Evolutionary conservation across 2,797 vertebrate genomes (phyloP).

Genomic region (Eleutherodactylus coqui): DNA sequence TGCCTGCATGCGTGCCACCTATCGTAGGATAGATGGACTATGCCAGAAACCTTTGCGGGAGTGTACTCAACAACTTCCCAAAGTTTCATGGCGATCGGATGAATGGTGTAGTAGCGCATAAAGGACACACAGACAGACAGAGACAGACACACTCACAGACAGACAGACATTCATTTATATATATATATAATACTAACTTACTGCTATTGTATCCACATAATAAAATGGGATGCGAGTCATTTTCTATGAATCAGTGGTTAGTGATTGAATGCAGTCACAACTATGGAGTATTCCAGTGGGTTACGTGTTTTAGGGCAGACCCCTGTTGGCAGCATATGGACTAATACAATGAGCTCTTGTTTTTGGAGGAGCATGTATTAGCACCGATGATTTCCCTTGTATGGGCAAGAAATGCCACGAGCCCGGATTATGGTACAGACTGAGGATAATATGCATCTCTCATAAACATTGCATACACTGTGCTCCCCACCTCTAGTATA

Average conservation of each 20-base stretch:
- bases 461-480: background rate
- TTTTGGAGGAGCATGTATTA: conserved; percentile 6
- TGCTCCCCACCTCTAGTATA: background rate
- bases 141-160: too few species aligned
- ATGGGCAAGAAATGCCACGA: background rate
- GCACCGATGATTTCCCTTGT: conserved; percentile 5
- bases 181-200: background rate
- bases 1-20: too few species aligned
- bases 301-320: background rate
- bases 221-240: conserved; percentile 17
- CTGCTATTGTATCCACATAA: background rate
- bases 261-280: background rate
- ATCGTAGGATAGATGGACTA: too few species aligned
- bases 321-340: conserved; percentile 7
- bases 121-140: too few species aligned
- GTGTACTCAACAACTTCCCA: too few species aligned
- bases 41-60: too few species aligned
- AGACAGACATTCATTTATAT: too few species aligned
- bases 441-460: background rate
- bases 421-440: background rate
- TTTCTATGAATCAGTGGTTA: conserved; percentile 37
- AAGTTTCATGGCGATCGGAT: too few species aligned
- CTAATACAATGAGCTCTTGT: conserved; percentile 42
- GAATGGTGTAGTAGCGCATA: too few species aligned
- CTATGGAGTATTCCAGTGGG: background rate